Conservation (phyloP, 2,113 vertebrate species). For the Hystrix cristata region DNA sequence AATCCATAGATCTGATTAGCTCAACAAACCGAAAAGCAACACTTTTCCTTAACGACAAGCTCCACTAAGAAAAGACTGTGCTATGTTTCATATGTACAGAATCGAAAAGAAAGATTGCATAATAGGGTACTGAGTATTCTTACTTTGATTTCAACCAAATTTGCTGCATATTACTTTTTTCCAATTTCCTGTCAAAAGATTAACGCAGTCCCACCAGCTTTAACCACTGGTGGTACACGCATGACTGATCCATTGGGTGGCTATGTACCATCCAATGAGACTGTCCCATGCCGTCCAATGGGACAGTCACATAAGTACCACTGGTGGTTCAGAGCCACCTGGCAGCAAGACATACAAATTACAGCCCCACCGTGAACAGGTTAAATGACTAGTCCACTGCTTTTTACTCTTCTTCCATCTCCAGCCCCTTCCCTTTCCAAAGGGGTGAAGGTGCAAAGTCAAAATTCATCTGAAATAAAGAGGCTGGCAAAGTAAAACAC, state of each 20-base stretch:
- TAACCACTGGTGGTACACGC: not conserved
- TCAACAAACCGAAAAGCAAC: slow-evolving; percentile 18
- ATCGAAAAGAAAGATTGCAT: not conserved
- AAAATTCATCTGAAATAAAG: not conserved
- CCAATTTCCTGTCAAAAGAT: not conserved
- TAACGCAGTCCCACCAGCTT: not conserved
- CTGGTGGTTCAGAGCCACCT: not conserved
- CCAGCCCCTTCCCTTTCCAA: not conserved
- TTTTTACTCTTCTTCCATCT: not conserved
- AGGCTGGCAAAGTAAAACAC: not conserved
- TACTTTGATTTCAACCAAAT: not conserved
- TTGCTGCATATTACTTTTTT: not conserved
- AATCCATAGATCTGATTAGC: slow-evolving; percentile 14
- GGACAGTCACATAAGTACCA: not conserved
- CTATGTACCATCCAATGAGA: not conserved
- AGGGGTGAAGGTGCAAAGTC: not conserved
- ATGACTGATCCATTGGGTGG: not conserved
- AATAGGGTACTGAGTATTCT: not conserved
- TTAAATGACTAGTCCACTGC: not conserved
- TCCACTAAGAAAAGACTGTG: not conserved
- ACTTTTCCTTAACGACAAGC: not conserved
- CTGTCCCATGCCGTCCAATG: not conserved
- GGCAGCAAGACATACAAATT: not conserved
- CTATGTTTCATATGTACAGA: not conserved
- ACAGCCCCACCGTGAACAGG: not conserved